Conservation (phyloP, 2,888 invertebrate genomes). For the Diarsia brunnea region DNA sequence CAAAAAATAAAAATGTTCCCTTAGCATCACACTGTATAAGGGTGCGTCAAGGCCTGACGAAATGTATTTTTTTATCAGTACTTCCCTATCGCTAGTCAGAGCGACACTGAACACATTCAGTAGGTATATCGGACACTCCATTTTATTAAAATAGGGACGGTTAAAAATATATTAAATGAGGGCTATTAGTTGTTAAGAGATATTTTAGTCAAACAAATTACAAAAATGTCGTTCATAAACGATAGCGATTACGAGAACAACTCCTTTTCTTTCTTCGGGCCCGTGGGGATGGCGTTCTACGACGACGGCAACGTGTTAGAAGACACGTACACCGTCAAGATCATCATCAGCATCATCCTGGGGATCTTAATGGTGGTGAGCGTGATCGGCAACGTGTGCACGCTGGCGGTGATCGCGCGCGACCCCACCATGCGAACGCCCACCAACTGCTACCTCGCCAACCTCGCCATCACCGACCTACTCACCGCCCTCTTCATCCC, state of each 20-base stretch:
- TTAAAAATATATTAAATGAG: background rate
- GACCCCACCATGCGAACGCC: slow-evolving; percentile 95
- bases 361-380: slow-evolving; percentile 92
- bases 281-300: slow-evolving; percentile 79
- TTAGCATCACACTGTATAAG: slow-evolving; percentile 71
- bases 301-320: slow-evolving; percentile 63
- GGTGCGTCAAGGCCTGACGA: slow-evolving; percentile 65
- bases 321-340: slow-evolving; percentile 87
- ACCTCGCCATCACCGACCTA: slow-evolving; percentile 94
- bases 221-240: slow-evolving; percentile 63
- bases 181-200: slow-evolving; percentile 2
- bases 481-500: slow-evolving; percentile 94
- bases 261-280: slow-evolving; percentile 81
- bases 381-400: slow-evolving; percentile 94
- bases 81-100: slow-evolving; percentile 68
- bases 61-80: slow-evolving; percentile 70
- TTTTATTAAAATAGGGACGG: slow-evolving; percentile 8
- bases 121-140: slow-evolving; percentile 20
- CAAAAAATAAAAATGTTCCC: slow-evolving; percentile 6
- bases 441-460: slow-evolving; percentile 95
- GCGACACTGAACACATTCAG: slow-evolving; percentile 60
- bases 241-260: slow-evolving; percentile 75
- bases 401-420: slow-evolving; percentile 93
- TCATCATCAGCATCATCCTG: slow-evolving; percentile 89
- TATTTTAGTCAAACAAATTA: slow-evolving; percentile 1